A percentile compares a stretch with the other conserved stretches of the same genome.
phyloP scores from a whole-genome alignment of 2,797 vertebrate species.

The Manis pentadactyla region DNA sequence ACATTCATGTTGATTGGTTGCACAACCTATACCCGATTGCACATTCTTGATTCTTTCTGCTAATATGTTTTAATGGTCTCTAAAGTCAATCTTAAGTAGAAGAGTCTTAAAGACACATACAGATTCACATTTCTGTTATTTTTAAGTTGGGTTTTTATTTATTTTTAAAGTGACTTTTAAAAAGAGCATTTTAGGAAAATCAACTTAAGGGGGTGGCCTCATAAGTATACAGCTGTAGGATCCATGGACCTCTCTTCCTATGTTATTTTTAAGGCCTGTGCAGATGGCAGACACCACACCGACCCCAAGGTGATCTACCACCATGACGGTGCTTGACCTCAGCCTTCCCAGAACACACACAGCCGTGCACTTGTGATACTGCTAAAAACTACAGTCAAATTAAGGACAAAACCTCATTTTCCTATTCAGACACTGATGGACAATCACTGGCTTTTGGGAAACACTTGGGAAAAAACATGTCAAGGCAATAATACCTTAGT shows the following conservation, averaged over 20 bases:
- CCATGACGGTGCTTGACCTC: neutral
- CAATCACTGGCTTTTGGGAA: constrained; percentile 16
- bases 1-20: neutral
- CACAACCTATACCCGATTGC: neutral
- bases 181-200: neutral
- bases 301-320: neutral
- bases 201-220: neutral
- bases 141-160: neutral
- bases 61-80: constrained; percentile 10
- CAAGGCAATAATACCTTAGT: neutral
- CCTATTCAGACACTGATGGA: neutral
- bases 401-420: neutral
- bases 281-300: neutral
- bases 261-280: neutral
- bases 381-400: constrained; percentile 23
- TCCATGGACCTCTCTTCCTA: neutral
- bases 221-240: neutral
- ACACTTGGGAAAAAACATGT: neutral
- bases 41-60: neutral
- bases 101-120: neutral
- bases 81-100: neutral
- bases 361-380: neutral
- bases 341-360: neutral
- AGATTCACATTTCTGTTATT: neutral
- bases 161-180: neutral